Evolutionary conservation across 2,888 invertebrate genomes (phyloP).

Genomic region (Phengaris arion): DNA sequence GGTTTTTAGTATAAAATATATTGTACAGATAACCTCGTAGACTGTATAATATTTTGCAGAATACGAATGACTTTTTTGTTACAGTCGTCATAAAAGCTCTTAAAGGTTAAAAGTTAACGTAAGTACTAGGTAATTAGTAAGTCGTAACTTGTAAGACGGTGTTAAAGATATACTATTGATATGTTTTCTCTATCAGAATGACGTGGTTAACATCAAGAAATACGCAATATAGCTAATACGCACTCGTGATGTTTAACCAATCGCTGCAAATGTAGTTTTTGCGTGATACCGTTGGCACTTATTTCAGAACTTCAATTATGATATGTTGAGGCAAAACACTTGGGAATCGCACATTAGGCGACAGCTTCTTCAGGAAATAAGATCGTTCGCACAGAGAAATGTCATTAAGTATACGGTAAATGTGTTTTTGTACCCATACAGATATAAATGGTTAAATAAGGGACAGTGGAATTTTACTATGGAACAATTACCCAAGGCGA

Average conservation of each 20-base stretch:
- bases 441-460: neutral
- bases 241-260: slow-evolving; percentile 8
- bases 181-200: neutral
- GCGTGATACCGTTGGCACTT: neutral
- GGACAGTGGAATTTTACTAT: too few species aligned
- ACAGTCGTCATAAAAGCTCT: too few species aligned
- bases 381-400: slow-evolving; percentile 6
- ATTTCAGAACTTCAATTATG: slow-evolving; percentile 16
- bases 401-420: slow-evolving; percentile 25
- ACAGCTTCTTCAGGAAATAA: slow-evolving; percentile 15
- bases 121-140: too few species aligned
- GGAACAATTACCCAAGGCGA: too few species aligned
- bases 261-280: slow-evolving; percentile 7
- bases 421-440: slow-evolving; percentile 16
- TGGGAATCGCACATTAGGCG: slow-evolving; percentile 10
- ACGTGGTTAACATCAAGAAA: neutral
- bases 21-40: too few species aligned
- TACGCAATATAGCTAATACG: neutral
- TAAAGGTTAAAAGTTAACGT: too few species aligned
- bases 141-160: neutral
- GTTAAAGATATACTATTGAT: neutral
- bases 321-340: slow-evolving; percentile 9
- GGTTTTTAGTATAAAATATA: too few species aligned
- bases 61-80: too few species aligned
- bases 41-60: too few species aligned